phyloP scores from a whole-genome alignment of 92 coral and sea anemone genomes.

The Epizoanthus ramosus region DNA sequence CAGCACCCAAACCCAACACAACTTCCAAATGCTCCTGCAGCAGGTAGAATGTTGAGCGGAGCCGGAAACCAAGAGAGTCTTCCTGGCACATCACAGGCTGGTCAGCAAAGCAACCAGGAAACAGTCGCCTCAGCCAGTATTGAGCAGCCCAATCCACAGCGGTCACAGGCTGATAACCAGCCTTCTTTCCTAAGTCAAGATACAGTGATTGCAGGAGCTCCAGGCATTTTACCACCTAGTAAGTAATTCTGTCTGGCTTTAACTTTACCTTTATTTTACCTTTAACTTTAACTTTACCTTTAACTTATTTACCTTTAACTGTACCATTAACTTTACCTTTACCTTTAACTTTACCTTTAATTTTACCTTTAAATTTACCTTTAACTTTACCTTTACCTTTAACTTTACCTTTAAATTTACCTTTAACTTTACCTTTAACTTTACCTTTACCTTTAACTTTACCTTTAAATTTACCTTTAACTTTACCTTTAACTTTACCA shows the following conservation, averaged over 20 bases:
- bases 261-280: no score
- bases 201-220: conserved; percentile 63
- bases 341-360: no score
- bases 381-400: no score
- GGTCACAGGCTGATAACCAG: conserved; percentile 27
- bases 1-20: background rate
- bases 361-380: no score
- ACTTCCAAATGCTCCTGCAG: background rate
- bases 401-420: no score
- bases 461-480: no score
- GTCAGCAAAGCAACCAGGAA: background rate
- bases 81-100: background rate
- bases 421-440: no score
- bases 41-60: background rate
- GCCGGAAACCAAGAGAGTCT: no score
- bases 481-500: no score
- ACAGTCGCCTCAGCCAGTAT: background rate
- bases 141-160: background rate
- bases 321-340: no score
- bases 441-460: no score
- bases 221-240: conserved; percentile 28
- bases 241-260: background rate
- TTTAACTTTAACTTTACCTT: background rate
- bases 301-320: no score
- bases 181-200: conserved; percentile 53